Evolutionary conservation across 2,888 invertebrate species (phyloP).

Genomic region (Congeria kusceri): DNA sequence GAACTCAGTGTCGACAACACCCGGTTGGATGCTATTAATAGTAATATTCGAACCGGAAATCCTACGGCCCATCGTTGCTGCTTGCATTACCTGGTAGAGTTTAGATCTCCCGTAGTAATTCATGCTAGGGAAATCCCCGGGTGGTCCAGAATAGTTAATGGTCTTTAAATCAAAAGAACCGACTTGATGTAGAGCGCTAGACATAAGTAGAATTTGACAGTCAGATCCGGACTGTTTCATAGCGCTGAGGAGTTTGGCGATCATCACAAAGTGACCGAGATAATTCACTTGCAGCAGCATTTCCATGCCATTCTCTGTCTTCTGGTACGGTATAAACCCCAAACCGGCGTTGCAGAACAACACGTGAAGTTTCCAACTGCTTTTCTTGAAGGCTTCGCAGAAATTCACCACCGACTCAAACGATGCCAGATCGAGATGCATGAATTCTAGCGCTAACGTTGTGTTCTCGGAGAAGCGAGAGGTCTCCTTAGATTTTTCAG

Average conservation of each 20-base stretch:
- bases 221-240: slow-evolving; percentile 69
- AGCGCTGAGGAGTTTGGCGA: slow-evolving; percentile 65
- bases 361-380: slow-evolving; percentile 46
- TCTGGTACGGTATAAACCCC: slow-evolving; percentile 34
- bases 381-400: too few relatives aligned
- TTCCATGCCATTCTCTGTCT: slow-evolving; percentile 66
- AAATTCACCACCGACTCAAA: slow-evolving; percentile 52
- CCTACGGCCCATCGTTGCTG: slow-evolving; percentile 57
- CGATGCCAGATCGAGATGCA: slow-evolving; percentile 53
- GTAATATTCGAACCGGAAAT: slow-evolving; percentile 56
- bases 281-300: slow-evolving; percentile 60
- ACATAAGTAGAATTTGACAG: too few relatives aligned
- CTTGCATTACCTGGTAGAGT: slow-evolving; percentile 67
- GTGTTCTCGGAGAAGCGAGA: slow-evolving; percentile 26
- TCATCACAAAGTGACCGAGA: slow-evolving; percentile 71
- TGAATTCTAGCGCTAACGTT: slow-evolving; percentile 47
- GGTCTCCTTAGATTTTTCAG: slow-evolving; percentile 28
- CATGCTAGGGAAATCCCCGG: slow-evolving; percentile 36
- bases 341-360: slow-evolving; percentile 60
- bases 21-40: slow-evolving; percentile 67
- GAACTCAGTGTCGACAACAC: slow-evolving; percentile 62
- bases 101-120: slow-evolving; percentile 69
- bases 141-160: slow-evolving; percentile 61
- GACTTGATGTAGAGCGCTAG: too few relatives aligned
- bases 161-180: slow-evolving; percentile 57